Base-by-base conservation (phyloP, 2,888 invertebrate species). In the Oligia latruncula region DNA sequence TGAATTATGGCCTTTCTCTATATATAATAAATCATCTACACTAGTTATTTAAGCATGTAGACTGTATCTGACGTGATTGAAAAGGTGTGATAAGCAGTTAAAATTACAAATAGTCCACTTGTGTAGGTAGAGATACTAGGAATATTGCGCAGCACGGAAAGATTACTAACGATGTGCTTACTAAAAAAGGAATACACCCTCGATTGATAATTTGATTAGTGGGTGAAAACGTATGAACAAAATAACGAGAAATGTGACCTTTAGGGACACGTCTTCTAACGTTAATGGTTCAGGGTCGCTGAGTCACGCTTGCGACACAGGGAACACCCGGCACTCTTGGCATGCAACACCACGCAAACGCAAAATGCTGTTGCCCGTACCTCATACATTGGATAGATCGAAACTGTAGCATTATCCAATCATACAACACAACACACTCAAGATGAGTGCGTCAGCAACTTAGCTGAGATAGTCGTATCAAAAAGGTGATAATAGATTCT, bases 251-350 rank as follows among this genome's bases (percentile, higher is more conserved):
- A 86, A 74, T 81, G 88, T 91, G 91, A 92, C 91, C 93, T 92
- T 92, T 91, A 87, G 89, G 90, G 91, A 91, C 90, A 89, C 90
- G 90, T 91, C 92, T 92, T 91, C 90, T 89, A 93, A 91, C 92
- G 92, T 93, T 93, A 93, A 92, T 94, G 92, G 94, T 95, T 95
- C 95, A 95, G 93, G 95, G 95, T 89, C 93, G 92, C 90, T 95
- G 94, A 95, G 88, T 95, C 95, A 95, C 91, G 88, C 81, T 92
- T 91, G 92, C 93, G 93, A 93, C 94, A 94, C 87, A 93, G 95
- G 95, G 94, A 95, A 95, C 95, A 95, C 95, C 95, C 95, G 93
- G 92, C 92, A 92, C 90, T 94, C 92, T 95, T 95, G 95, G 94
- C 95, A 93, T 92, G 93, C 91, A 90, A 89, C 89, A 90, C 90